phyloP scores from a whole-genome alignment of 2,113 vertebrate genomes.

The Scortum barcoo region DNA sequence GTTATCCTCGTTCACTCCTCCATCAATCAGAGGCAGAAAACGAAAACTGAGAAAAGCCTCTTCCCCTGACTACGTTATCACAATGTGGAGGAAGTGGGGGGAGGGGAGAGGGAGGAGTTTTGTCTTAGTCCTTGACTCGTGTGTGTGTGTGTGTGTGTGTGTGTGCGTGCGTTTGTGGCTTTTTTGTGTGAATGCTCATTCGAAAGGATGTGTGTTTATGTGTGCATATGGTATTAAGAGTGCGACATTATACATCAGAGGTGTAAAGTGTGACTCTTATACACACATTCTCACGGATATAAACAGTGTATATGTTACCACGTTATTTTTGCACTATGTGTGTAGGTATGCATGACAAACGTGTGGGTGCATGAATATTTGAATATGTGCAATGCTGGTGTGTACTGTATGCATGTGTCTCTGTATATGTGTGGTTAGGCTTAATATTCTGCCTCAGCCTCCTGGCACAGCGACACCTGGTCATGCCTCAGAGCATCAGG shows the following conservation, averaged over 20 bases:
- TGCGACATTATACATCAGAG: background rate
- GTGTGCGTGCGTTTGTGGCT: too few species aligned
- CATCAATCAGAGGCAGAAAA: constrained; percentile 53
- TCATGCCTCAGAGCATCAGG: constrained; percentile 71
- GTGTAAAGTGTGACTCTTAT: background rate
- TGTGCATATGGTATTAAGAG: background rate
- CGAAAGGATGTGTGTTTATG: too few species aligned
- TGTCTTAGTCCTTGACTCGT: constrained; percentile 47
- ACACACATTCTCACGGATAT: background rate
- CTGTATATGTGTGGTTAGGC: constrained; percentile 37
- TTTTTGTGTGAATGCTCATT: background rate
- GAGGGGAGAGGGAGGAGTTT: constrained; percentile 19
- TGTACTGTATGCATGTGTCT: background rate
- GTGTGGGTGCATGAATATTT: background rate
- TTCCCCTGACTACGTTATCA: constrained; percentile 32
- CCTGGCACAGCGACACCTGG: constrained; percentile 70
- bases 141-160: constrained; percentile 8
- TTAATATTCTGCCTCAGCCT: constrained; percentile 75
- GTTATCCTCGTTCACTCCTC: constrained; percentile 41
- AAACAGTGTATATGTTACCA: background rate
- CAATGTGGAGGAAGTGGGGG: constrained; percentile 21
- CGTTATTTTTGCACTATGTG: background rate
- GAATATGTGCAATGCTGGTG: background rate
- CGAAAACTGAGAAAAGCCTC: constrained; percentile 44
- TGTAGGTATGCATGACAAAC: background rate